Evolutionary conservation across 1,140 invertebrate genomes (phyloP).

Genomic region (Tetragonula clypearis): DNA sequence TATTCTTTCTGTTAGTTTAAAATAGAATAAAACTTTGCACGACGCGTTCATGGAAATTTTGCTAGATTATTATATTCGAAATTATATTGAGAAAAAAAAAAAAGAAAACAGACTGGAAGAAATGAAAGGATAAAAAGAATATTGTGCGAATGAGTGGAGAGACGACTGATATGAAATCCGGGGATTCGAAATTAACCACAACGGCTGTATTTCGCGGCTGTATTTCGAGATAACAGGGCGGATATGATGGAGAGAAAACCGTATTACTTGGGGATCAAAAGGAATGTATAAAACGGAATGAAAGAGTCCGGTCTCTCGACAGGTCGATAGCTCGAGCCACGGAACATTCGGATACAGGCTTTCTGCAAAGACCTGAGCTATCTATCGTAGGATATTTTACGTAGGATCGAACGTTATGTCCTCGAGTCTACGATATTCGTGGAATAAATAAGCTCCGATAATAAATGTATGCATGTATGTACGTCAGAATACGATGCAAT

Average conservation of each 20-base stretch:
- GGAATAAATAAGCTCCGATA: neutral
- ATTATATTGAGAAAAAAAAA: too few relatives aligned
- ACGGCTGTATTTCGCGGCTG: neutral
- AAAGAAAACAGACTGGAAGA: neutral
- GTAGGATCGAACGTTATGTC: slow-evolving; percentile 60
- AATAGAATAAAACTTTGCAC: too few relatives aligned
- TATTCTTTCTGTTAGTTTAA: too few relatives aligned
- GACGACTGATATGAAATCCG: neutral
- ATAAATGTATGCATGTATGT: too few relatives aligned
- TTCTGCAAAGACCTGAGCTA: slow-evolving; percentile 44
- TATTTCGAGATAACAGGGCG: slow-evolving; percentile 29
- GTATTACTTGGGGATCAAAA: slow-evolving; percentile 57
- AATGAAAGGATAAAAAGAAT: neutral
- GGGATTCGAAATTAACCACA: neutral
- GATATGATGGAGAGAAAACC: neutral
- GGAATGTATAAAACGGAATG: slow-evolving; percentile 47
- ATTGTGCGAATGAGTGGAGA: too few relatives aligned
- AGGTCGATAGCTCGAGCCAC: slow-evolving; percentile 39
- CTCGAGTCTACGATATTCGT: neutral
- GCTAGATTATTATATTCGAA: too few relatives aligned
- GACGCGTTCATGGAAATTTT: too few relatives aligned
- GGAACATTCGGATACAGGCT: slow-evolving; percentile 48
- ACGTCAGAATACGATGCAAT: slow-evolving; percentile 5
- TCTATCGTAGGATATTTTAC: slow-evolving; percentile 34
- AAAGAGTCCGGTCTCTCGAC: slow-evolving; percentile 39